These are phyloP conservation scores for Galerucella pusilla DNA, from an alignment of 2,888 invertebrate genomes.

Conservation along the genomic window DNA sequence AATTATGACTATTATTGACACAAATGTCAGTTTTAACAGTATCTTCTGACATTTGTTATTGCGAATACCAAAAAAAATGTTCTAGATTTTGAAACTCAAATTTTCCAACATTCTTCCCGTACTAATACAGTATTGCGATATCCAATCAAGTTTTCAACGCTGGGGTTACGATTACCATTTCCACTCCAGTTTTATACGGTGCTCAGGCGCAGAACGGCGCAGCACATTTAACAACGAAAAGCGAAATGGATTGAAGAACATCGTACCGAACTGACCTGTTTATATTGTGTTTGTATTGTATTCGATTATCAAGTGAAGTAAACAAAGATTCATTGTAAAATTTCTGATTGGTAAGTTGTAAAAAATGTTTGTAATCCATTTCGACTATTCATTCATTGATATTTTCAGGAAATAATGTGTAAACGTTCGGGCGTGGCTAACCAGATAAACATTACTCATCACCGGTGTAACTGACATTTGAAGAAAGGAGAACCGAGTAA, in stretches of 20 bases:
- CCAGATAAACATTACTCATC: constrained; percentile 64
- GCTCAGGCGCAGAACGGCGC: constrained; percentile 20
- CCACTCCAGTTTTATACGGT: constrained; percentile 22
- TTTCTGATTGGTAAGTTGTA: constrained; percentile 40
- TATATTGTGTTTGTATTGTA: constrained; percentile 45
- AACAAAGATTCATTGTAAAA: constrained; percentile 30
- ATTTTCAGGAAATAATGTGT: constrained; percentile 26
- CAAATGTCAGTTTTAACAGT: too few species aligned
- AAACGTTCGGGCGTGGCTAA: constrained; percentile 62
- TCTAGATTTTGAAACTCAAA: not conserved
- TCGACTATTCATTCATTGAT: constrained; percentile 28
- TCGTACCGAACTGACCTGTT: constrained; percentile 50
- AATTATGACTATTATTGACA: too few species aligned
- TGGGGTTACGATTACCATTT: constrained; percentile 20
- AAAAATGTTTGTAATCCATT: constrained; percentile 9
- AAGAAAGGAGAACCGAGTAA: constrained; percentile 46
- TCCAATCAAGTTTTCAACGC: constrained; percentile 15
- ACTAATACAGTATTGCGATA: constrained; percentile 10
- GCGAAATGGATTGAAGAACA: constrained; percentile 45
- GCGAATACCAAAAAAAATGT: too few species aligned
- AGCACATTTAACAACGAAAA: constrained; percentile 26
- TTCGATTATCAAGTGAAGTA: constrained; percentile 44
- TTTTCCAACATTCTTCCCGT: constrained; percentile 1
- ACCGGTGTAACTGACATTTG: constrained; percentile 51
- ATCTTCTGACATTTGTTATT: too few species aligned